Percentiles rank a stretch among this genome's conserved stretches.
phyloP scores from a whole-genome alignment of 2,888 invertebrate species.

The Ganaspis brasiliensis region DNA sequence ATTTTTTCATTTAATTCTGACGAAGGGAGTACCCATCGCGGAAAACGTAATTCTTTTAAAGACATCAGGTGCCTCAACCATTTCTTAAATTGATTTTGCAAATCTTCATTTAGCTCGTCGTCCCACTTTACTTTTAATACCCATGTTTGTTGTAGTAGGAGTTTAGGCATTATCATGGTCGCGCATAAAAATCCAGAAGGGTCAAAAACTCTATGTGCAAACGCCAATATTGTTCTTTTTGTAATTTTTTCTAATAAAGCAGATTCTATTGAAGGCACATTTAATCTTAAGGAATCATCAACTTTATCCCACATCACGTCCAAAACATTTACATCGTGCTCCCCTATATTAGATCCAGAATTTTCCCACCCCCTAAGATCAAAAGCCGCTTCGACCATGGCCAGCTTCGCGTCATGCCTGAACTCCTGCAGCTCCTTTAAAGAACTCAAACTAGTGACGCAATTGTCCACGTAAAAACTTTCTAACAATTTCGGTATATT shows the following conservation, averaged over 20 bases:
- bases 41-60: constrained; percentile 53
- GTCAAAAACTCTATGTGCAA: constrained; percentile 44
- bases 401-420: constrained; percentile 25
- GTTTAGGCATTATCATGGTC: constrained; percentile 31
- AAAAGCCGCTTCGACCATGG: constrained; percentile 49
- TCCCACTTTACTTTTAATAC: constrained; percentile 42
- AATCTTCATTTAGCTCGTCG: constrained; percentile 19
- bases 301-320: constrained; percentile 20
- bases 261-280: constrained; percentile 20
- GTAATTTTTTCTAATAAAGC: constrained; percentile 18
- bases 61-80: constrained; percentile 55
- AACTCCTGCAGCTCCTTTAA: constrained; percentile 28
- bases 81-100: constrained; percentile 34
- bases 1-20: constrained; percentile 32
- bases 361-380: constrained; percentile 53
- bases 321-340: constrained; percentile 24
- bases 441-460: constrained; percentile 48
- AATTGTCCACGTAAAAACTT: constrained; percentile 59
- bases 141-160: constrained; percentile 19
- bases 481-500: constrained; percentile 44
- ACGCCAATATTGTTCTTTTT: constrained; percentile 36
- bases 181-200: constrained; percentile 36
- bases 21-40: constrained; percentile 52
- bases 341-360: constrained; percentile 6
- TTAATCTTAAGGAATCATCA: constrained; percentile 33